Conservation (phyloP, 2,113 vertebrate species). For the Urocitellus parryii region DNA sequence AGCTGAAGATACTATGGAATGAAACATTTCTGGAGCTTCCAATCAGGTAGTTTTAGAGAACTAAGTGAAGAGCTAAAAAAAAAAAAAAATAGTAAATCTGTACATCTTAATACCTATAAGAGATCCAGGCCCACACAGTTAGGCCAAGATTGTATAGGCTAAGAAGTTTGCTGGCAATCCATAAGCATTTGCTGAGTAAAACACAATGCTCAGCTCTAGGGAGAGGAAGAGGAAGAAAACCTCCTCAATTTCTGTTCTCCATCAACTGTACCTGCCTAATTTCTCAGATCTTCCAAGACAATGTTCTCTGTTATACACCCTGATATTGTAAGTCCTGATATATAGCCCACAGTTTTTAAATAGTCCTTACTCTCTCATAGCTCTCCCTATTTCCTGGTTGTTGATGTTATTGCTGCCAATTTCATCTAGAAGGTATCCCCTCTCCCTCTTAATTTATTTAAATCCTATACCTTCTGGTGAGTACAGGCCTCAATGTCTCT, state of each 20-base stretch:
- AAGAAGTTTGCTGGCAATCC: background rate
- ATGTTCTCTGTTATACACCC: background rate
- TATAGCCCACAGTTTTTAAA: background rate
- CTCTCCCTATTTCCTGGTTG: background rate
- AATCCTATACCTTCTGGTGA: background rate
- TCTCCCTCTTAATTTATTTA: background rate
- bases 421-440: background rate
- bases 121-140: background rate
- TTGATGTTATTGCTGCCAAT: background rate
- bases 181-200: background rate
- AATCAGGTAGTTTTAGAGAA: background rate
- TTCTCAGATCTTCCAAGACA: background rate
- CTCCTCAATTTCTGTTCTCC: background rate
- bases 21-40: background rate
- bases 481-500: background rate
- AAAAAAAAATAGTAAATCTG: background rate
- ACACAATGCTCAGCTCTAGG: rapidly evolving
- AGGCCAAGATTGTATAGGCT: background rate
- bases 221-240: background rate
- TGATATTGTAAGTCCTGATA: no score
- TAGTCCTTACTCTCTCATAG: background rate
- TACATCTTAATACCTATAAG: background rate
- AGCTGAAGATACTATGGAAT: background rate
- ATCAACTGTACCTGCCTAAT: background rate
- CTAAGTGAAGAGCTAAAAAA: background rate